phyloP scores from a whole-genome alignment of 1,140 invertebrate genomes.

The Chelonus insularis region DNA sequence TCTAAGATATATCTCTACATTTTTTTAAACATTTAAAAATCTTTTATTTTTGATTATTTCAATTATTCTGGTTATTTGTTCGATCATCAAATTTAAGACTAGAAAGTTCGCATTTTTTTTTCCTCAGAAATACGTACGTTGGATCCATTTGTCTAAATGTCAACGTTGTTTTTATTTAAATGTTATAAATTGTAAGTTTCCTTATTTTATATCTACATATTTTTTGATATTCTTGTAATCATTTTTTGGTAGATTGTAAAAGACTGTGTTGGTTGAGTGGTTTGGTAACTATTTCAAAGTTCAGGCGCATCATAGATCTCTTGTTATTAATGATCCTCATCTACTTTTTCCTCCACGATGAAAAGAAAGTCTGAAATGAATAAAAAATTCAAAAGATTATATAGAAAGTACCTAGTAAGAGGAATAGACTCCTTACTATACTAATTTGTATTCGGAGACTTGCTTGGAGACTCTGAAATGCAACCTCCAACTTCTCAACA shows the following conservation, averaged over 20 bases:
- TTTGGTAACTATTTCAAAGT: no score
- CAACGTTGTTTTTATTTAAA: background rate
- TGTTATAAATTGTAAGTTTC: background rate
- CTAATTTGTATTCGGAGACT: conserved; percentile 25
- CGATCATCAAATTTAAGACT: no score
- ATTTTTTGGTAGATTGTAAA: no score
- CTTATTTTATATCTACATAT: background rate
- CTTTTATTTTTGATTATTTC: no score
- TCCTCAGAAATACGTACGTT: background rate
- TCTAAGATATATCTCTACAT: background rate
- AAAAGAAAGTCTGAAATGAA: background rate
- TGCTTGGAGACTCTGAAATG: conserved; percentile 12
- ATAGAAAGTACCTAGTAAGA: background rate
- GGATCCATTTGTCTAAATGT: conserved; percentile 3
- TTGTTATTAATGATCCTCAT: no score
- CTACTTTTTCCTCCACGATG: no score
- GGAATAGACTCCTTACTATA: background rate
- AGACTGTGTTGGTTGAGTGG: no score
- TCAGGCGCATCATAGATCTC: no score
- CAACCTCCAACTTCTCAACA: conserved; percentile 4
- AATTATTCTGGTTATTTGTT: no score
- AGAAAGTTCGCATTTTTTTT: conserved; percentile 1
- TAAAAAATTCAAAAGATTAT: background rate
- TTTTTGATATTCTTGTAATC: no score
- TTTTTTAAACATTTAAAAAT: background rate